A percentile compares a stretch with the other conserved stretches of the same genome.
Conservation (phyloP, 2,888 invertebrate genomes). For the Heliothis peltigera region DNA sequence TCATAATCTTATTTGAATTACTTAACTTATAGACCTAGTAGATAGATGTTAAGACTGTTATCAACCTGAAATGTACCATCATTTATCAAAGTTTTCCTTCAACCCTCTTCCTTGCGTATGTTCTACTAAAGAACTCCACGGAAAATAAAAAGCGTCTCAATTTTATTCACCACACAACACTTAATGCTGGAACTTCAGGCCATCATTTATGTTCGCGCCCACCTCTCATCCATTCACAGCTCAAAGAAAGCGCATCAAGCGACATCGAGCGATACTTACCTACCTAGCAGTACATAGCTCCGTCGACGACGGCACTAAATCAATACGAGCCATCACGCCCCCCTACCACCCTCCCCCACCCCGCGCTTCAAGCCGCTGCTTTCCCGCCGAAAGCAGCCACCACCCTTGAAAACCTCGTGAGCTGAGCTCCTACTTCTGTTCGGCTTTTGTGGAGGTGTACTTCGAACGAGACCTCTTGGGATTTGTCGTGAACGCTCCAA, state of each 20-base stretch:
- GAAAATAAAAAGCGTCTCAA: slow-evolving; percentile 19
- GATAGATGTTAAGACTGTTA: too few species aligned
- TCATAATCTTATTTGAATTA: too few species aligned
- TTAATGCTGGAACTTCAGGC: slow-evolving; percentile 38
- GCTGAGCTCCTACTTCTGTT: slow-evolving; percentile 90
- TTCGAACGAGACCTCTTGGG: slow-evolving; percentile 87
- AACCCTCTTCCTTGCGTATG: neutral
- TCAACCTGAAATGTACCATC: neutral
- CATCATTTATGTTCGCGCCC: slow-evolving; percentile 63
- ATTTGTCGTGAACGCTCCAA: slow-evolving; percentile 83
- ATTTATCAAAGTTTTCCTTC: neutral
- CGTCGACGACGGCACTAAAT: slow-evolving; percentile 91
- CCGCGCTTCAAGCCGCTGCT: slow-evolving; percentile 80
- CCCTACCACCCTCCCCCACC: slow-evolving; percentile 70
- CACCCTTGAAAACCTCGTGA: slow-evolving; percentile 90
- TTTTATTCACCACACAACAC: slow-evolving; percentile 37
- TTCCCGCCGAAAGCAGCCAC: slow-evolving; percentile 89
- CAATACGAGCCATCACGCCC: slow-evolving; percentile 90
- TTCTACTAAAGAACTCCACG: neutral
- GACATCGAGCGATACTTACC: slow-evolving; percentile 83
- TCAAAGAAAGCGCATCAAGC: slow-evolving; percentile 89
- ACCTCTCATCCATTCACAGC: slow-evolving; percentile 60
- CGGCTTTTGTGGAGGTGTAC: slow-evolving; percentile 89
- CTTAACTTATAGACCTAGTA: too few species aligned
- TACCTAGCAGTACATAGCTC: slow-evolving; percentile 87